These are phyloP conservation scores for Cochlearius cochlearius DNA, from an alignment of 2,113 vertebrate genomes.

Conservation along the genomic window DNA sequence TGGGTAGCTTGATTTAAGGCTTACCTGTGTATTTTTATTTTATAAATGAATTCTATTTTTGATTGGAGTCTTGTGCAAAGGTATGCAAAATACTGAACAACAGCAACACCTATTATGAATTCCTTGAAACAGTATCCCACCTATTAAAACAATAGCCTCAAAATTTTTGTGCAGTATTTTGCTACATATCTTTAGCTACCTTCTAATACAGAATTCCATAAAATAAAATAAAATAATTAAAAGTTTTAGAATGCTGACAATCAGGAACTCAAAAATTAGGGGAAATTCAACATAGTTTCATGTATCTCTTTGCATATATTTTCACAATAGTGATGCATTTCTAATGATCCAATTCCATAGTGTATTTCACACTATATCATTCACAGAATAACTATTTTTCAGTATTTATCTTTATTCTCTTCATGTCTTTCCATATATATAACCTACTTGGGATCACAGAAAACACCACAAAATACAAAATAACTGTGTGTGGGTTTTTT, in stretches of 20 bases:
- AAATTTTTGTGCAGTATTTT: not conserved
- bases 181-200: rapidly evolving
- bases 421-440: not conserved
- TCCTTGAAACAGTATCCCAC: not conserved
- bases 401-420: not conserved
- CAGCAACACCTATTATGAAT: not conserved
- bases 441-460: not conserved
- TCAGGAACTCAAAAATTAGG: not conserved
- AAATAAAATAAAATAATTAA: not conserved
- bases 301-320: not conserved
- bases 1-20: not conserved
- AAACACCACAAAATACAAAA: not conserved
- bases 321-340: not conserved
- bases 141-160: not conserved
- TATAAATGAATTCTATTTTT: not conserved
- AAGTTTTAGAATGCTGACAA: not conserved
- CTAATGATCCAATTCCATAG: not conserved
- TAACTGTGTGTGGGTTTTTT: not conserved
- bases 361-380: not conserved
- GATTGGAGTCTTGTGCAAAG: not conserved
- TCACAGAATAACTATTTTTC: not conserved
- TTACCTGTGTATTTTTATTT: not conserved
- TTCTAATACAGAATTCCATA: not conserved
- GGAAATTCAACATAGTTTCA: not conserved
- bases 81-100: not conserved